Evolutionary conservation across 2,113 vertebrate species (phyloP), one percentile per base, ranked within the genome.

Genomic region (Danionella cerebrum): DNA sequence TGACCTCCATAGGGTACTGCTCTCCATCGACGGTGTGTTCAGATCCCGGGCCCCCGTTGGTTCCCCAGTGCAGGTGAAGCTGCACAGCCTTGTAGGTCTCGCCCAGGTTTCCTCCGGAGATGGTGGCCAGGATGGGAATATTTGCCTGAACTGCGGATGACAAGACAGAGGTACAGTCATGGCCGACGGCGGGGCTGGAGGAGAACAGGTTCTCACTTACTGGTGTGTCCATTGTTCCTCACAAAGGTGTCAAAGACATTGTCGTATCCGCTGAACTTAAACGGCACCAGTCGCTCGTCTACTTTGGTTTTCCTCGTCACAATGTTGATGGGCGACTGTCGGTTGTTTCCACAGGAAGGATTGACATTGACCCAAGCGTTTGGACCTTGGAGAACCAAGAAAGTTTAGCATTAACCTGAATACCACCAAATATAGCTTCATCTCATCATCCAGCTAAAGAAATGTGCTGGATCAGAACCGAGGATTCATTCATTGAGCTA

Each of bases 31-130:
- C 82, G 73, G 88, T 94, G 87, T 98, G 95, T 70, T 98, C 95
- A 0, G 94, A 94, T 1, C 78, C 84, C 0, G 13, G 47, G 0
- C 67, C 25, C 1, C 16, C 50, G 0, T 24, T 1, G 0, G 1
- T 4, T 13, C 94, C 95, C 95, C 95, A 98, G 83, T 98, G 95
- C 18, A 94, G 82, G 59, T 98, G 95, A 58, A 97, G 87, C 84
- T 96, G 90, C 0, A 82, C 62, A 0, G 90, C 93, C 63, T 80
- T 90, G 84, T 95, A 97, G n/a, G 0, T 69, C 1, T 38, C 11
- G 0, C 0, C 0, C 75, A 98, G 85, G 1, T 83, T 81, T 72
- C 93, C 94, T 0, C 76, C 86, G 3, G 77, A 41, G 1, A 98
- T 45, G 29, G 27, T 83, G 19, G 72, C 39, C 1, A 3, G 1